phyloP scores from a whole-genome alignment of 2,113 vertebrate genomes.

The Lontra canadensis region DNA sequence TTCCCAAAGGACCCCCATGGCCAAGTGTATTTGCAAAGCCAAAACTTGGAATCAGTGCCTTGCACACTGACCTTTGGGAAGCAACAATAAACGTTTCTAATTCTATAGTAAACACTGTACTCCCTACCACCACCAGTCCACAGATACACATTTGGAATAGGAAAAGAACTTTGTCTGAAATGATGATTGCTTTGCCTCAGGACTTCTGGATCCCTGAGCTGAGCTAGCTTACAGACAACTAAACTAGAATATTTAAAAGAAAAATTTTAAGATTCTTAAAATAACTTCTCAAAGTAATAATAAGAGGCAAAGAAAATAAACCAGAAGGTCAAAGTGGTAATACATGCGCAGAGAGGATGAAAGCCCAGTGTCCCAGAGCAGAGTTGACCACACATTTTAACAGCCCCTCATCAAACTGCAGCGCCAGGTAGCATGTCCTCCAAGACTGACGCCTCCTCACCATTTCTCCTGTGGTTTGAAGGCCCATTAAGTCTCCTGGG shows the following conservation, averaged over 20 bases:
- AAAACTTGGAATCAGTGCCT: background rate
- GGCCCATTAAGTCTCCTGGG: background rate
- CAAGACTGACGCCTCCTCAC: background rate
- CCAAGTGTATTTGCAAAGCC: background rate
- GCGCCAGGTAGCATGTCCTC: no score
- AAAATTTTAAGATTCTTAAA: background rate
- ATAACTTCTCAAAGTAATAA: background rate
- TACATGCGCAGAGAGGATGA: background rate
- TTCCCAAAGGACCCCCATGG: background rate
- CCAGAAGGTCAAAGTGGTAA: background rate
- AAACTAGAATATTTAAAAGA: background rate
- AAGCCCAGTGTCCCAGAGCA: background rate
- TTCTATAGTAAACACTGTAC: background rate
- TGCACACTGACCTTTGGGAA: background rate
- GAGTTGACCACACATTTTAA: background rate
- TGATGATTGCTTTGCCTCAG: background rate
- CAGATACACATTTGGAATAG: background rate
- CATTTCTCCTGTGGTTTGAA: background rate
- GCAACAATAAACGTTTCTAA: background rate
- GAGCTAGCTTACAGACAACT: background rate
- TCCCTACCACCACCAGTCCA: background rate
- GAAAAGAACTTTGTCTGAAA: slow-evolving; percentile 21
- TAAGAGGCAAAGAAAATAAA: slow-evolving; percentile 39
- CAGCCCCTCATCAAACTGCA: background rate
- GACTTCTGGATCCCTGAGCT: background rate